A percentile compares a stretch with the other conserved stretches of the same genome.
Evolutionary conservation across 2,113 vertebrate species (phyloP).

Genomic region (Sinocyclocheilus rhinocerous): DNA sequence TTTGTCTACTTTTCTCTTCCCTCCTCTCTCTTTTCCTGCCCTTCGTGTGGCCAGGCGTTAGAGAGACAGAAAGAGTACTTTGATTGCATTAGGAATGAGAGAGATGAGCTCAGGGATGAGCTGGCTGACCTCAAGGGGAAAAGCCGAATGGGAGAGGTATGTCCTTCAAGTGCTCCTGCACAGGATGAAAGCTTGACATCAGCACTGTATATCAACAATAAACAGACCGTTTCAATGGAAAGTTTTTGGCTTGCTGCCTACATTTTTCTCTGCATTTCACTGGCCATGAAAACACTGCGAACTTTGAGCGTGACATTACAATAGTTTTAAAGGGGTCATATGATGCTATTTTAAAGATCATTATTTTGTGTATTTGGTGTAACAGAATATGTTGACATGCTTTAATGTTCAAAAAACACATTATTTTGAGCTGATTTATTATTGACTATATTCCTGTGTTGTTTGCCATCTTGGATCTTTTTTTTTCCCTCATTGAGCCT

Average conservation of each 20-base stretch:
- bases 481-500: not conserved
- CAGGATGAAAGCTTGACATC: slow-evolving; percentile 1
- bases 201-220: not conserved
- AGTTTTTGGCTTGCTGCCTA: not conserved
- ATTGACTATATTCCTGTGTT: not conserved
- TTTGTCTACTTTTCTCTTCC: slow-evolving; percentile 37
- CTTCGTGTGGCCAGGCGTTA: slow-evolving; percentile 87
- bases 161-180: slow-evolving; percentile 63
- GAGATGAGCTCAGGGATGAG: slow-evolving; percentile 96
- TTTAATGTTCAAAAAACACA: too few species aligned
- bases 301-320: not conserved
- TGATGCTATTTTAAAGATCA: too few species aligned
- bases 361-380: too few species aligned
- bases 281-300: not conserved
- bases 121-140: slow-evolving; percentile 90
- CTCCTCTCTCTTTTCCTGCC: slow-evolving; percentile 73
- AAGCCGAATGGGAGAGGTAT: slow-evolving; percentile 90
- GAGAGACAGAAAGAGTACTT: slow-evolving; percentile 98
- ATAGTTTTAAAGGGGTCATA: too few species aligned
- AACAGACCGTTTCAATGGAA: not conserved
- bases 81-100: slow-evolving; percentile 98
- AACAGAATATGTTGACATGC: too few species aligned
- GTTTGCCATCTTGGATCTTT: not conserved
- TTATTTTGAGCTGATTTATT: too few species aligned
- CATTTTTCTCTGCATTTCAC: not conserved